These are phyloP conservation scores for Manis crassicaudata DNA, from an alignment of 2,797 vertebrate genomes.

Conservation along the genomic window DNA sequence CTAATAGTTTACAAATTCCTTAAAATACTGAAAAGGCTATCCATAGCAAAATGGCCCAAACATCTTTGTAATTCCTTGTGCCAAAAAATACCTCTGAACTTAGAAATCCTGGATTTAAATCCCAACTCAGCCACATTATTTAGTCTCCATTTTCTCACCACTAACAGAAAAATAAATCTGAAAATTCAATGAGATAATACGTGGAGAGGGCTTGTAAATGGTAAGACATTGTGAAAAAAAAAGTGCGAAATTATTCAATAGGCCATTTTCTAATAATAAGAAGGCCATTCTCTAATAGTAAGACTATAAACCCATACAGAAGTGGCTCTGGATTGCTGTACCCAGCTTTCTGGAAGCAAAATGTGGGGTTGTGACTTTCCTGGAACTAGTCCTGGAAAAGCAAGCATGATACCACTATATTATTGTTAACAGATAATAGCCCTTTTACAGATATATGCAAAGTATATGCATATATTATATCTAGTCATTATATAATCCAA, in stretches of 20 bases:
- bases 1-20: neutral
- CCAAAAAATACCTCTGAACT: neutral
- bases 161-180: neutral
- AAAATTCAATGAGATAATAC: neutral
- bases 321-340: neutral
- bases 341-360: neutral
- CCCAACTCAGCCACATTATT: neutral
- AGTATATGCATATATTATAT: neutral
- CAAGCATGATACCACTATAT: too few species aligned
- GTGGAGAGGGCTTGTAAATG: neutral
- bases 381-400: neutral
- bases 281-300: neutral
- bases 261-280: neutral
- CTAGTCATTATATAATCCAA: neutral
- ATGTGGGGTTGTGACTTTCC: neutral
- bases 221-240: neutral
- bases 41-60: neutral
- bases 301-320: neutral
- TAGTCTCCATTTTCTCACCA: slow-evolving; percentile 15
- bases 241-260: neutral
- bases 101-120: neutral
- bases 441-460: neutral
- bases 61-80: neutral
- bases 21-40: neutral
- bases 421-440: too few species aligned